Conservation (phyloP, 2,888 invertebrate genomes). For the Macrosoma leucophasiata region DNA sequence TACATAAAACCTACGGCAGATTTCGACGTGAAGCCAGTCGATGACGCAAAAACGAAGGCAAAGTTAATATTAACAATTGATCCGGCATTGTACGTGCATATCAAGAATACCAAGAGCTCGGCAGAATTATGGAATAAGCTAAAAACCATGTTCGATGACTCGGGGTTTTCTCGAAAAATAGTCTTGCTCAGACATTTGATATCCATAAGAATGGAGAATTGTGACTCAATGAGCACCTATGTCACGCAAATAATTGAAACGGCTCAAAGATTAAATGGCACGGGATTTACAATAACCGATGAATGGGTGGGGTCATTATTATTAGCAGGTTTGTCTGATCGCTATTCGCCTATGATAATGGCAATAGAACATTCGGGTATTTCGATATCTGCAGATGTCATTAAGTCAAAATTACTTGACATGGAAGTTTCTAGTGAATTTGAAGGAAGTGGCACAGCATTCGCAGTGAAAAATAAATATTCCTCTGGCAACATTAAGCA, state of each 20-base stretch:
- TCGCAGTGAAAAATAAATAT: not conserved
- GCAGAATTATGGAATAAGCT: constrained; percentile 20
- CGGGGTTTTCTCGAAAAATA: constrained; percentile 22
- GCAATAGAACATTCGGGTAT: constrained; percentile 9
- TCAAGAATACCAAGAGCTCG: constrained; percentile 13
- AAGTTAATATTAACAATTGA: constrained; percentile 20
- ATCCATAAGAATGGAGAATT: constrained; percentile 23
- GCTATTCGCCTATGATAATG: constrained; percentile 7
- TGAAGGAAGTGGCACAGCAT: not conserved
- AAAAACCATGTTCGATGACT: constrained; percentile 24
- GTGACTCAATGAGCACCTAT: constrained; percentile 23
- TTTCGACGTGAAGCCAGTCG: not conserved
- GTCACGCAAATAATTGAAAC: constrained; percentile 24
- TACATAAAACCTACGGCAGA: constrained; percentile 6
- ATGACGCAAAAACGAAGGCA: constrained; percentile 11
- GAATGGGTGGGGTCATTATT: constrained; percentile 24
- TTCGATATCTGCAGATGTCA: constrained; percentile 9
- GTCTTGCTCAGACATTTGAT: constrained; percentile 22
- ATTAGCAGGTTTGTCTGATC: constrained; percentile 22
- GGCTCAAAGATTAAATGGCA: constrained; percentile 20
- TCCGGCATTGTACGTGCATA: constrained; percentile 18
- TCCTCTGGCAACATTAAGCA: not conserved
- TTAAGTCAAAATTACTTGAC: constrained; percentile 11
- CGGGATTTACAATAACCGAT: constrained; percentile 26
- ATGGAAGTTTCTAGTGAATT: not conserved